phyloP scores from a whole-genome alignment of 2,797 vertebrate species.

The Lepidocolaptes lacrymiger region DNA sequence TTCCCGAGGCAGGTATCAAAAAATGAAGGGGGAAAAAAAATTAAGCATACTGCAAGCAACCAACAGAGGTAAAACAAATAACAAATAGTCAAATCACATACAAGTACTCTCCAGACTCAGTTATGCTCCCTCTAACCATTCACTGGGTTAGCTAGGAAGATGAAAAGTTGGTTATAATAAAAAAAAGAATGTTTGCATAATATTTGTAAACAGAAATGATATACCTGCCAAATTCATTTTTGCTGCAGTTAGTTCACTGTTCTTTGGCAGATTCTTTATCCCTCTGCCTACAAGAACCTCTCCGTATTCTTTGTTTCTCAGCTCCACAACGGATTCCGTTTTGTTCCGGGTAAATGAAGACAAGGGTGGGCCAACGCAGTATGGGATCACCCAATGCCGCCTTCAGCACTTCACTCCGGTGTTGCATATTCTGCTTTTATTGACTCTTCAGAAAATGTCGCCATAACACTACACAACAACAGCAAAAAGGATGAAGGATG shows the following conservation, averaged over 20 bases:
- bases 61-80: constrained; percentile 21
- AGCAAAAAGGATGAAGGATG: background rate
- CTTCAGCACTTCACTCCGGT: background rate
- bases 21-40: background rate
- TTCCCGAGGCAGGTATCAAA: constrained; percentile 49
- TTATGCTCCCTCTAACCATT: constrained; percentile 20
- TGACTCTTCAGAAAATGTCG: background rate
- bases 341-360: background rate
- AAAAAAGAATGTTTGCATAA: background rate
- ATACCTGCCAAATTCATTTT: background rate
- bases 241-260: background rate
- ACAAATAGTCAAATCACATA: background rate
- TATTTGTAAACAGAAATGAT: constrained; percentile 32
- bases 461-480: background rate
- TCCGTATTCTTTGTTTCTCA: background rate
- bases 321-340: background rate
- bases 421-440: background rate
- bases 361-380: background rate
- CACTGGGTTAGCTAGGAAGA: background rate
- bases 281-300: background rate
- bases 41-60: background rate
- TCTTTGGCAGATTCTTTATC: background rate
- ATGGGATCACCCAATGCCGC: background rate
- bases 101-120: background rate
- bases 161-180: constrained; percentile 22